Percentiles rank a stretch among this genome's conserved stretches.
phyloP scores from a whole-genome alignment of 2,797 vertebrate species.

The Mallotus villosus region DNA sequence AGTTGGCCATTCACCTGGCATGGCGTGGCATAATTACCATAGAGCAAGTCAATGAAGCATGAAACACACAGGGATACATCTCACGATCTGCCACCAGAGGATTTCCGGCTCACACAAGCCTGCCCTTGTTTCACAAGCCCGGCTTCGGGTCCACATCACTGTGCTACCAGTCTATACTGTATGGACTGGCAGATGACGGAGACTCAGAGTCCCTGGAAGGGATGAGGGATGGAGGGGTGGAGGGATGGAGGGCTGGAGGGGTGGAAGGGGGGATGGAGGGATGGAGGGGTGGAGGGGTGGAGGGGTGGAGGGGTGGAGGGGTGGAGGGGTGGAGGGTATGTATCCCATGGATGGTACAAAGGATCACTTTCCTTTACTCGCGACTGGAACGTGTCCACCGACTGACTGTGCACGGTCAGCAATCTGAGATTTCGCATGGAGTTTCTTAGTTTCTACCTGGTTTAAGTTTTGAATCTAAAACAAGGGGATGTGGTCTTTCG shows the following conservation, averaged over 20 bases:
- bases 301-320: no score
- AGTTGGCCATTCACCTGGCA: conserved; percentile 56
- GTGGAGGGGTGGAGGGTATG: no score
- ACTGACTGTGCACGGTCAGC: no score
- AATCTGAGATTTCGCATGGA: conserved; percentile 20
- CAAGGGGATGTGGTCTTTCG: neutral
- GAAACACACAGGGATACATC: conserved; percentile 40
- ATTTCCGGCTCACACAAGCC: neutral
- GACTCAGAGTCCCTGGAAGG: conserved; percentile 14
- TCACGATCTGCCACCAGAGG: conserved; percentile 46
- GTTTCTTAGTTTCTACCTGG: conserved; percentile 30
- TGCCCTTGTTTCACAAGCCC: conserved; percentile 45
- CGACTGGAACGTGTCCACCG: conserved; percentile 28
- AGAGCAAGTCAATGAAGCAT: conserved; percentile 45
- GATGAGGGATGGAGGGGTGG: no score
- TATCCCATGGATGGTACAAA: conserved; percentile 18
- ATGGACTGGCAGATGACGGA: conserved; percentile 50
- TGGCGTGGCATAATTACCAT: conserved; percentile 44
- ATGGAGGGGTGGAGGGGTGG: no score
- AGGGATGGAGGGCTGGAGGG: no score
- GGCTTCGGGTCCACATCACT: conserved; percentile 29
- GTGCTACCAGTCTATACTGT: conserved; percentile 44
- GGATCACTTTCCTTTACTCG: conserved; percentile 22
- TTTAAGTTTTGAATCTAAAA: conserved; percentile 18
- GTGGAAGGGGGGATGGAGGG: no score